These are phyloP conservation scores for Anoncus sp. DNA, from an alignment of 2,888 invertebrate species.

Conservation along the genomic window DNA sequence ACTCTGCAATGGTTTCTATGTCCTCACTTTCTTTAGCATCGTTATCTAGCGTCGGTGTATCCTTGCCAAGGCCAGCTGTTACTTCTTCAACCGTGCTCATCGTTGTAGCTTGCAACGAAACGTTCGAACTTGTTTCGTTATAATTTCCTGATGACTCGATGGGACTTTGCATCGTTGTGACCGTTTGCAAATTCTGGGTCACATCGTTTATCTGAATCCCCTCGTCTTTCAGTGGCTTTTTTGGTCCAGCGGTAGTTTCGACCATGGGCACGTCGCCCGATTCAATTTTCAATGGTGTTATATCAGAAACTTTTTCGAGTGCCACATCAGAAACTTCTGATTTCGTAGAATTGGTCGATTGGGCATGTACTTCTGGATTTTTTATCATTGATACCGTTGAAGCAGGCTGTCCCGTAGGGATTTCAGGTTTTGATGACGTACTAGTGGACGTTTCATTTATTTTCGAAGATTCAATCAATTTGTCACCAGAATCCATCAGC, in stretches of 20 bases:
- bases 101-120: conserved; percentile 10
- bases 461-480: conserved; percentile 18
- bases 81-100: conserved; percentile 16
- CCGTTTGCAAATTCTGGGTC: conserved; percentile 31
- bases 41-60: conserved; percentile 18
- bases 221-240: conserved; percentile 37
- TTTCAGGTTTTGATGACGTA: conserved; percentile 23
- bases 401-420: conserved; percentile 1
- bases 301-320: conserved; percentile 58
- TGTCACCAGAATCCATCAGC: not conserved
- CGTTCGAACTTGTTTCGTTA: conserved; percentile 4
- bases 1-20: not conserved
- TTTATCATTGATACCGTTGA: conserved; percentile 29
- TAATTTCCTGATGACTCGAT: conserved; percentile 15
- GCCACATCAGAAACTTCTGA: conserved; percentile 64
- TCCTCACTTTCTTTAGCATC: conserved; percentile 18
- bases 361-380: not conserved
- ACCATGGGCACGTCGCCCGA: conserved; percentile 63
- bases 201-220: conserved; percentile 19
- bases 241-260: conserved; percentile 14
- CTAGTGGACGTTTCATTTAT: conserved; percentile 3
- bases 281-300: conserved; percentile 56
- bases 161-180: conserved; percentile 54
- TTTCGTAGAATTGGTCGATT: conserved; percentile 59
- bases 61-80: not conserved